Conservation (phyloP, 1,140 invertebrate genomes). For the Drosophila burlai region DNA sequence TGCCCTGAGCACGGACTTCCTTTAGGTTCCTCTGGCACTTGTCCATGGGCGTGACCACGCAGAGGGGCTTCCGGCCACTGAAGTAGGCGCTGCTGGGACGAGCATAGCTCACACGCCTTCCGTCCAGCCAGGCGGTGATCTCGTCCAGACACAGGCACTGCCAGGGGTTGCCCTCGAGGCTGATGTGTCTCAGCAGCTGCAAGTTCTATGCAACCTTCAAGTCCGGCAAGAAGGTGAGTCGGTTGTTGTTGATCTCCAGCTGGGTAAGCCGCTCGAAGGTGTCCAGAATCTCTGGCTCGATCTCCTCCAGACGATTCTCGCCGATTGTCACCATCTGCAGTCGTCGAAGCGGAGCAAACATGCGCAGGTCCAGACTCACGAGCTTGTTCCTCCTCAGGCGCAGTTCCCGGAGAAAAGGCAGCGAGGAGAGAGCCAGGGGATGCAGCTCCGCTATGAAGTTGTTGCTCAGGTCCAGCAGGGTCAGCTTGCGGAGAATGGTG, state of each 20-base stretch:
- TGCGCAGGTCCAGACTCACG: slow-evolving; percentile 58
- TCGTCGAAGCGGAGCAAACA: slow-evolving; percentile 66
- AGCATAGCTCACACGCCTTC: slow-evolving; percentile 52
- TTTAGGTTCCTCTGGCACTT: slow-evolving; percentile 59
- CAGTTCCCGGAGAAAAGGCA: slow-evolving; percentile 66
- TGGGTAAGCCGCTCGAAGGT: slow-evolving; percentile 42
- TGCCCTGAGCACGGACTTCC: slow-evolving; percentile 50
- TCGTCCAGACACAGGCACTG: slow-evolving; percentile 77
- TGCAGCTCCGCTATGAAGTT: slow-evolving; percentile 65
- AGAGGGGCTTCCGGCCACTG: slow-evolving; percentile 68
- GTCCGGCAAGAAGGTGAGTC: slow-evolving; percentile 62
- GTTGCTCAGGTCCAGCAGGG: slow-evolving; percentile 54
- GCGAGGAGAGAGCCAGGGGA: slow-evolving; percentile 54
- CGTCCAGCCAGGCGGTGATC: slow-evolving; percentile 62
- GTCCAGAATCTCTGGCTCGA: slow-evolving; percentile 51
- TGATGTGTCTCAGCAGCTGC: slow-evolving; percentile 51
- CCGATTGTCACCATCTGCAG: slow-evolving; percentile 61
- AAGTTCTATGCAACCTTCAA: slow-evolving; percentile 24
- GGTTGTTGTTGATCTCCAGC: slow-evolving; percentile 78
- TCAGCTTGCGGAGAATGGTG: slow-evolving; percentile 36
- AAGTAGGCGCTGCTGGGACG: slow-evolving; percentile 61
- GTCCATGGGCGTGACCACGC: slow-evolving; percentile 69
- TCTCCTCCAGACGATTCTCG: slow-evolving; percentile 64
- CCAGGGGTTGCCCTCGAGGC: slow-evolving; percentile 81
- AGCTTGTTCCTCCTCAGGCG: slow-evolving; percentile 64